These are phyloP conservation scores for Coenonympha arcania DNA, from an alignment of 2,888 invertebrate species.

Conservation along the genomic window DNA sequence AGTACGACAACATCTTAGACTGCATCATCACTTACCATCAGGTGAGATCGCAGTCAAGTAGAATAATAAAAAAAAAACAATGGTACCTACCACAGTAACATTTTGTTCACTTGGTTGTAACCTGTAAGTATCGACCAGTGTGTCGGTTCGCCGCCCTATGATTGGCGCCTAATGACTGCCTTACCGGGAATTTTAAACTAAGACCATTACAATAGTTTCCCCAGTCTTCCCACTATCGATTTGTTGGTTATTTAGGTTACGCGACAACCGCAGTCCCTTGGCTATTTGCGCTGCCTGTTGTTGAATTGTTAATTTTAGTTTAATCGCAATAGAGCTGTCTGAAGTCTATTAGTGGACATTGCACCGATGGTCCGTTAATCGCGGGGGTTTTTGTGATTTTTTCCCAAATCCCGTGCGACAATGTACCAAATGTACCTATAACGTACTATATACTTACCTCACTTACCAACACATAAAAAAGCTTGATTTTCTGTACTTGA, in stretches of 20 bases:
- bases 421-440: too few relatives aligned
- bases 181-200: conserved; percentile 23
- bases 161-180: conserved; percentile 41
- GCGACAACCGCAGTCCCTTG: conserved; percentile 10
- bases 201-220: conserved; percentile 9
- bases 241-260: conserved; percentile 15
- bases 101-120: too few relatives aligned
- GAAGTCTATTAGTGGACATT: neutral
- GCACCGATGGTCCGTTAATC: neutral
- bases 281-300: neutral
- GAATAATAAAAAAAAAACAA: conserved; percentile 20
- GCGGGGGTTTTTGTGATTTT: too few relatives aligned
- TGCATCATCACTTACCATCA: too few relatives aligned
- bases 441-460: too few relatives aligned
- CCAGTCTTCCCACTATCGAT: conserved; percentile 19
- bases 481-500: too few relatives aligned
- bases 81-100: too few relatives aligned
- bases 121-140: conserved; percentile 50
- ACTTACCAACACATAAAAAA: too few relatives aligned
- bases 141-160: conserved; percentile 57
- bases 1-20: too few relatives aligned
- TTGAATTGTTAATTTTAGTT: neutral
- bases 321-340: neutral
- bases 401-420: too few relatives aligned
- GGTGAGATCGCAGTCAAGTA: too few relatives aligned